Evolutionary conservation across 2,797 vertebrate species (phyloP), one percentile per base, ranked within the genome.

Genomic region (Gobionotothen gibberifrons): DNA sequence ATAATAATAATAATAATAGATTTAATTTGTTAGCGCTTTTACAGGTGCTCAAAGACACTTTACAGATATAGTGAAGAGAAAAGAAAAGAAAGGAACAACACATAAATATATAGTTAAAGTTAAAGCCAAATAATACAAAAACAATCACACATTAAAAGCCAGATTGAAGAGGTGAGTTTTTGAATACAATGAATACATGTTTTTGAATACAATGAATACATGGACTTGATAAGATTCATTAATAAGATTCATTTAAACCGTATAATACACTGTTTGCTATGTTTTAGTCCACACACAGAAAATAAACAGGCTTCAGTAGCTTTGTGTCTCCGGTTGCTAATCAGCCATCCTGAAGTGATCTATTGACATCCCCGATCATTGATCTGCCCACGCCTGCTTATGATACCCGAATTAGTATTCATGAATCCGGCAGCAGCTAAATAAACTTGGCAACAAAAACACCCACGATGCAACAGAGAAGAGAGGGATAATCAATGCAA

Each of bases 401-500:
- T 97, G 96, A 98, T 97, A 95, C 94, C 95, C 93, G 95, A 96
- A 97, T 98, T 97, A 98, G 95, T 97, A 98, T 98, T 98, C 97
- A 98, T 98, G 96, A 96, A 96, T 96, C 93, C 90, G 94, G 95
- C 93, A 95, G 96, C 94, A 94, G 94, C 96, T 96, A 97, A 97
- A 97, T 97, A 98, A 96, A 97, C 97, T 96, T 96, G 95, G 94
- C 95, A 96, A 96, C 95, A 95, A 85, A 85, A 95, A 92, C 92
- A 94, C 93, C 94, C 90, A 85, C 87, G 84, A 87, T 84, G 96
- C 94, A 97, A 95, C 70, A 90, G 81, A 72, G 64, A 78, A 61
- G 62, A 93, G 91, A 87, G 87, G 62, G 69, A 74, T 74, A 96
- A 98, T 99, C 97, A 93, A 99, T 99, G 93, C 88, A 94, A 95